Percentiles rank a stretch among this genome's conserved stretches.
Evolutionary conservation across 2,113 vertebrate genomes (phyloP).

Genomic region (Colinus virginianus): DNA sequence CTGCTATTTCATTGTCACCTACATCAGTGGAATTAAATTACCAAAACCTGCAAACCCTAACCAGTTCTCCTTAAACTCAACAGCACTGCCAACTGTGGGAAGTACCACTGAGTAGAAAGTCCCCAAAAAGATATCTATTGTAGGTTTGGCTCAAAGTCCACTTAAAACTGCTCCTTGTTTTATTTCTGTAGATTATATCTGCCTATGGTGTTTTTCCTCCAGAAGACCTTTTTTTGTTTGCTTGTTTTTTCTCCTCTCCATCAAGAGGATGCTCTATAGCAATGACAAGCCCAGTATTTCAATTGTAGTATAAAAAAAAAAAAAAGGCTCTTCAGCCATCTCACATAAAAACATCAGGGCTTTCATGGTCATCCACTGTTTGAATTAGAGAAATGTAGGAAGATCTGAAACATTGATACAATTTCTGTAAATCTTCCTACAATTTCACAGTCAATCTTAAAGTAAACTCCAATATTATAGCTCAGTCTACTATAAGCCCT

Average conservation of each 20-base stretch:
- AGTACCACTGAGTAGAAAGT: too few relatives aligned
- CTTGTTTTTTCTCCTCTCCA: background rate
- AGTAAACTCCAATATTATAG: background rate
- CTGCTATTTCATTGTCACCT: too few relatives aligned
- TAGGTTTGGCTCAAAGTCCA: too few relatives aligned
- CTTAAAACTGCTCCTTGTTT: too few relatives aligned
- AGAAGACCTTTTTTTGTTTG: too few relatives aligned
- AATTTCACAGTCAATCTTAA: background rate
- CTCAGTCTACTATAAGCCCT: background rate
- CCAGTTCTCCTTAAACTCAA: background rate
- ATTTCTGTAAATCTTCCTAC: background rate
- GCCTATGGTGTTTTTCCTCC: too few relatives aligned
- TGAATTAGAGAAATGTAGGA: background rate
- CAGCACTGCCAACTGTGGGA: background rate
- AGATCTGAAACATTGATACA: too few relatives aligned
- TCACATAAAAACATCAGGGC: background rate
- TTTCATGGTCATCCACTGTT: background rate
- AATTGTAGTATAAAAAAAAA: background rate
- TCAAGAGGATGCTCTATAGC: background rate
- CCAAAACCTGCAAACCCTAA: too few relatives aligned
- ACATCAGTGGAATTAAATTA: too few relatives aligned
- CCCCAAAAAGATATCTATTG: too few relatives aligned
- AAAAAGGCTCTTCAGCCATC: background rate
- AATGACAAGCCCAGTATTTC: background rate
- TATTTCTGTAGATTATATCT: too few relatives aligned